A percentile compares a stretch with the other conserved stretches of the same genome.
Evolutionary conservation across 2,888 invertebrate genomes (phyloP).

Genomic region (Strigamia maritima): DNA sequence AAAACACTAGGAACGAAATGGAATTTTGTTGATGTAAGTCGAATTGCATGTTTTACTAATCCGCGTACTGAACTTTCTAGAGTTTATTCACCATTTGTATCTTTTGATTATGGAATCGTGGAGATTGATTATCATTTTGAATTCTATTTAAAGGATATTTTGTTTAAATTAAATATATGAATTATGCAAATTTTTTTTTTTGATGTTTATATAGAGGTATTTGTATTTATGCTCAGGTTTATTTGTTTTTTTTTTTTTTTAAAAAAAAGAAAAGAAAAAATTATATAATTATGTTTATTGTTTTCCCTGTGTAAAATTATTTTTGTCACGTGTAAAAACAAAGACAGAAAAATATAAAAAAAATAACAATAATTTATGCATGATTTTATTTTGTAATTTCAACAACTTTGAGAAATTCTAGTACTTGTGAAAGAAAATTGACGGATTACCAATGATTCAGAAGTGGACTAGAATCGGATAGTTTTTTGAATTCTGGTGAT

Average conservation of each 20-base stretch:
- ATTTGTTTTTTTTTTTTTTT: not conserved
- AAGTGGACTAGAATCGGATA: too few relatives aligned
- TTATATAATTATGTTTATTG: not conserved
- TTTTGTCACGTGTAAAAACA: slow-evolving; percentile 17
- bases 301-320: not conserved
- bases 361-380: not conserved
- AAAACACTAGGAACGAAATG: not conserved
- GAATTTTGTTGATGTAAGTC: not conserved
- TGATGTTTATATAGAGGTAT: slow-evolving; percentile 17
- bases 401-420: too few relatives aligned
- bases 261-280: not conserved
- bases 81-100: not conserved
- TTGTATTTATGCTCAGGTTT: slow-evolving; percentile 19
- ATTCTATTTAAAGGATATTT: not conserved
- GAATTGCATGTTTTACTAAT: not conserved
- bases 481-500: too few relatives aligned
- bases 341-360: slow-evolving; percentile 1
- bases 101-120: not conserved
- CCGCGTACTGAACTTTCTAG: not conserved
- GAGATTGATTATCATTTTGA: not conserved
- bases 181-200: not conserved
- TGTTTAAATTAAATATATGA: not conserved
- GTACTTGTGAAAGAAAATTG: too few relatives aligned
- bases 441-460: too few relatives aligned
- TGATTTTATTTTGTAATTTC: too few relatives aligned